Conservation (phyloP, 2,888 invertebrate species). For the Luperina nickerlii region DNA sequence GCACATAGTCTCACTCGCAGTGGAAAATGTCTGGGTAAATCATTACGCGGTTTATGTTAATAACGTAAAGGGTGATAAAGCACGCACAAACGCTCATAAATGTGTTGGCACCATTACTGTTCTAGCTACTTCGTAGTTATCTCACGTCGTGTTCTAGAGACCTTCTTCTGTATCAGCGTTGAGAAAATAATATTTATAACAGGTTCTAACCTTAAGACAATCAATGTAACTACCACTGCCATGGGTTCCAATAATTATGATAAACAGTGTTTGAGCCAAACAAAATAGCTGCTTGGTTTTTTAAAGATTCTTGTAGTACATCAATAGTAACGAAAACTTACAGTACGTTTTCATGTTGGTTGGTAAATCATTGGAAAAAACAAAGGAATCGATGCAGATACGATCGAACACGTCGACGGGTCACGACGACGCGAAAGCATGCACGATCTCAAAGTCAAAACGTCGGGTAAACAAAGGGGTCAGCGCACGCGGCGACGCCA, state of each 20-base stretch:
- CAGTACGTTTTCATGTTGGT: conserved; percentile 19
- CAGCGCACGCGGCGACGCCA: conserved; percentile 64
- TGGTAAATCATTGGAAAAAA: conserved; percentile 39
- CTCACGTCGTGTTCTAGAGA: conserved; percentile 72
- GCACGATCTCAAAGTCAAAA: conserved; percentile 64
- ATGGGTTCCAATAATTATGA: conserved; percentile 25
- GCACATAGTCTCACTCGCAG: conserved; percentile 69
- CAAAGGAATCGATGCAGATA: conserved; percentile 50
- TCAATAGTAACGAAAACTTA: conserved; percentile 22
- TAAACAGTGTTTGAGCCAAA: conserved; percentile 16
- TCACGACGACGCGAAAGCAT: conserved; percentile 54
- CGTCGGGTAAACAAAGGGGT: conserved; percentile 68
- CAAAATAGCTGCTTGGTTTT: neutral
- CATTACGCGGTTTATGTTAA: conserved; percentile 80
- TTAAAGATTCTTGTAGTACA: neutral
- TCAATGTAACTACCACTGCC: conserved; percentile 31
- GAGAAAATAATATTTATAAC: conserved; percentile 63
- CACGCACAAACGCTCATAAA: conserved; percentile 83
- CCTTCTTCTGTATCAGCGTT: conserved; percentile 61
- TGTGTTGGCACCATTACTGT: conserved; percentile 73
- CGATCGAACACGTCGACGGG: conserved; percentile 51
- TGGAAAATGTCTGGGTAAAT: conserved; percentile 76
- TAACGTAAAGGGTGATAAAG: conserved; percentile 81
- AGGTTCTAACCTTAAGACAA: conserved; percentile 59
- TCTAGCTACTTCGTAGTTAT: conserved; percentile 72